A percentile compares a stretch with the other conserved stretches of the same genome.
Evolutionary conservation across 2,113 vertebrate genomes (phyloP).

Genomic region (Paratilapia polleni): DNA sequence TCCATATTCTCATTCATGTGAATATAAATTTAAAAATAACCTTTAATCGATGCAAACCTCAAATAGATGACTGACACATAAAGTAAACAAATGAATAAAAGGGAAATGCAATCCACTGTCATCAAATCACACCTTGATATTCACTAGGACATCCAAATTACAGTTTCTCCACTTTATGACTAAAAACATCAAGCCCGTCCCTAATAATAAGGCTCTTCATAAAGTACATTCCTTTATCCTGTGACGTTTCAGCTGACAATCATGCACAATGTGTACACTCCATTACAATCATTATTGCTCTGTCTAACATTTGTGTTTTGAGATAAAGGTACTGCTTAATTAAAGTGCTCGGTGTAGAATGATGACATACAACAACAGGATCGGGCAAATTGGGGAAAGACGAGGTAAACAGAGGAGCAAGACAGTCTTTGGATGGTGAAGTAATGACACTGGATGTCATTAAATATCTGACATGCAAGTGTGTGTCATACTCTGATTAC

Average conservation of each 20-base stretch:
- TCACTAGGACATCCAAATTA: neutral
- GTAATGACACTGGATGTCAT: neutral
- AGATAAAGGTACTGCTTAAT: constrained; percentile 57
- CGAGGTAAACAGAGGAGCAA: constrained; percentile 10
- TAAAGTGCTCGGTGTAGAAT: constrained; percentile 66
- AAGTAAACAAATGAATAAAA: constrained; percentile 16
- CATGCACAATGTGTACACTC: neutral
- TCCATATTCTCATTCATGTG: constrained; percentile 37
- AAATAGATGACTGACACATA: constrained; percentile 37
- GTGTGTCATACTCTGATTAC: neutral
- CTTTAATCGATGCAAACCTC: constrained; percentile 55
- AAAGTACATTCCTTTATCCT: constrained; percentile 34
- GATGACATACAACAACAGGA: neutral
- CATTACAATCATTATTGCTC: constrained; percentile 69
- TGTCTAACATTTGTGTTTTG: constrained; percentile 8
- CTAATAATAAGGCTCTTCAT: constrained; percentile 29
- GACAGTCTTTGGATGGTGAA: constrained; percentile 9
- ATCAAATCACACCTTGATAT: too few species aligned
- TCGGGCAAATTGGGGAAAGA: neutral
- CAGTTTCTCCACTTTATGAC: neutral
- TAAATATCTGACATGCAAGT: neutral
- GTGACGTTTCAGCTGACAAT: constrained; percentile 18
- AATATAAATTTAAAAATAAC: constrained; percentile 68
- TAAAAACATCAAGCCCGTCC: neutral
- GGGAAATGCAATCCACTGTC: constrained; percentile 1